Evolutionary conservation across 2,888 invertebrate species (phyloP).

Genomic region (Hypsopygia costalis): DNA sequence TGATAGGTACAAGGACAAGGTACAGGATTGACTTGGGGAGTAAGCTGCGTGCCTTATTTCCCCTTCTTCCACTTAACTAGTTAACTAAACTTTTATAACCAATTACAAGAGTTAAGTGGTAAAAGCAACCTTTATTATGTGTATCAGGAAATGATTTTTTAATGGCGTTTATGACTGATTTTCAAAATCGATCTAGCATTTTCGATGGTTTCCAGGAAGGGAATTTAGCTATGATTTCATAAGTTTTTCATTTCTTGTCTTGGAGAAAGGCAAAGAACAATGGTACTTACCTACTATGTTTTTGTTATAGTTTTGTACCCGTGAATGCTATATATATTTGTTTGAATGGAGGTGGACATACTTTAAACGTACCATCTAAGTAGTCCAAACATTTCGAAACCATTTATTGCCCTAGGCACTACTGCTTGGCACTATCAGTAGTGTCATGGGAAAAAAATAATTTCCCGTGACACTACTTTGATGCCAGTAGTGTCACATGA

Average conservation of each 20-base stretch:
- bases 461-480: too few relatives aligned
- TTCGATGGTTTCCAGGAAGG: slow-evolving; percentile 3
- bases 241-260: too few relatives aligned
- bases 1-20: too few relatives aligned
- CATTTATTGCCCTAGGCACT: too few relatives aligned
- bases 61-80: too few relatives aligned
- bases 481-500: too few relatives aligned
- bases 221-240: not conserved
- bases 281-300: not conserved
- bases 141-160: slow-evolving; percentile 8
- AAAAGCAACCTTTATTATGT: slow-evolving; percentile 14
- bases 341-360: not conserved
- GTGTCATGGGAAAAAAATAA: too few relatives aligned
- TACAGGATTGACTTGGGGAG: too few relatives aligned
- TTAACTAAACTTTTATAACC: too few relatives aligned
- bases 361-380: not conserved
- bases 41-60: too few relatives aligned
- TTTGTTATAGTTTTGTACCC: not conserved
- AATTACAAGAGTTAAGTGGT: slow-evolving; percentile 13
- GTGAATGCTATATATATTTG: slow-evolving; percentile 1
- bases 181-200: slow-evolving; percentile 6
- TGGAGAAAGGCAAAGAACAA: slow-evolving; percentile 2
- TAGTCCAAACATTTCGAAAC: too few relatives aligned
- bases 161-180: slow-evolving; percentile 12
- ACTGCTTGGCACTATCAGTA: too few relatives aligned